These are phyloP conservation scores for Scaptomyza reducta DNA, from an alignment of 2,888 invertebrate genomes.

Conservation along the genomic window DNA sequence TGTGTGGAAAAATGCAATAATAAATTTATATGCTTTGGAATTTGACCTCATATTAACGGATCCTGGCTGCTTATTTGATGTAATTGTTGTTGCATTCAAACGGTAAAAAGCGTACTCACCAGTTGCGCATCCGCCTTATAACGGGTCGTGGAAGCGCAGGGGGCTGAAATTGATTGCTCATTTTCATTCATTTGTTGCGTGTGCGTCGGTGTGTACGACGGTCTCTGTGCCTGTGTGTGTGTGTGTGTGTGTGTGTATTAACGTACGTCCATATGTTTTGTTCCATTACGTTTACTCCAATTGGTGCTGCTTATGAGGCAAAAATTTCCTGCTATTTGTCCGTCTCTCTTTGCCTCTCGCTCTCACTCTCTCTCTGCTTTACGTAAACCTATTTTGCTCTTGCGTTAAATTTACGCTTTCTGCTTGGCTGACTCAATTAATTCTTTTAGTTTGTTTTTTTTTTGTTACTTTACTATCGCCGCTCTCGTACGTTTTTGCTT, in stretches of 20 bases:
- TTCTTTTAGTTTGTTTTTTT: constrained; percentile 47
- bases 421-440: constrained; percentile 78
- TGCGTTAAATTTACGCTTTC: constrained; percentile 72
- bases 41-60: constrained; percentile 46
- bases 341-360: constrained; percentile 10
- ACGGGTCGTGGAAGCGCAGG: constrained; percentile 12
- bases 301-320: constrained; percentile 47
- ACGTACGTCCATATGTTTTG: constrained; percentile 35
- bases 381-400: constrained; percentile 31
- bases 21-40: constrained; percentile 31
- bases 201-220: constrained; percentile 33
- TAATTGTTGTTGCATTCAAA: constrained; percentile 41
- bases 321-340: constrained; percentile 38
- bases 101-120: constrained; percentile 61
- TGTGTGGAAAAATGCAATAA: constrained; percentile 10
- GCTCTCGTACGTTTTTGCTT: constrained; percentile 56
- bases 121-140: constrained; percentile 62
- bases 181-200: constrained; percentile 75
- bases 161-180: constrained; percentile 54
- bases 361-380: constrained; percentile 18
- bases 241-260: constrained; percentile 12
- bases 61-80: constrained; percentile 23
- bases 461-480: constrained; percentile 43
- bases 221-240: constrained; percentile 33
- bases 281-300: constrained; percentile 59